Conservation (phyloP, 2,113 vertebrate genomes). For the Hippocampus guttulatus region DNA sequence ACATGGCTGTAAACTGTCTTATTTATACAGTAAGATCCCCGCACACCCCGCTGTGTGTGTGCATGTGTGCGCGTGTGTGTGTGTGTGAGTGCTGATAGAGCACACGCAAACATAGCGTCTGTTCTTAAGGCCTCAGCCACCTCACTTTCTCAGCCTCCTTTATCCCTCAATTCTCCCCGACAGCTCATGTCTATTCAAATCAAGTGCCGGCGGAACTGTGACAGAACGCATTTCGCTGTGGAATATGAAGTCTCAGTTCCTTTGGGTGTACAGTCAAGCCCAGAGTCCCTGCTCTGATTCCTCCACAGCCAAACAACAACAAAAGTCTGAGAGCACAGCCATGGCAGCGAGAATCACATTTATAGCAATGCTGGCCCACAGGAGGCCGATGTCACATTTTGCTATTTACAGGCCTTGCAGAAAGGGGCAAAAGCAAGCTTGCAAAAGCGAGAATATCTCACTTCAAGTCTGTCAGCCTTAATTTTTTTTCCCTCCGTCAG, state of each 20-base stretch:
- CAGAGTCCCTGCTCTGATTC: slow-evolving; percentile 50
- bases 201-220: slow-evolving; percentile 51
- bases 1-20: background rate
- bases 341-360: slow-evolving; percentile 38
- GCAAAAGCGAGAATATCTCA: slow-evolving; percentile 38
- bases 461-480: slow-evolving; percentile 46
- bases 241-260: slow-evolving; percentile 57
- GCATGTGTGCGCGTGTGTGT: background rate
- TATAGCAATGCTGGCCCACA: slow-evolving; percentile 33
- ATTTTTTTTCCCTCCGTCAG: slow-evolving; percentile 19
- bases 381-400: slow-evolving; percentile 58
- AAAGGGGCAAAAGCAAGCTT: slow-evolving; percentile 38
- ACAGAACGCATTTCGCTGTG: slow-evolving; percentile 61
- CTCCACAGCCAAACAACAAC: slow-evolving; percentile 52
- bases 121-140: slow-evolving; percentile 44
- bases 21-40: background rate
- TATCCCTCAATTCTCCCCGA: slow-evolving; percentile 59
- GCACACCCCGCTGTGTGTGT: background rate
- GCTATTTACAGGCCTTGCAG: slow-evolving; percentile 44
- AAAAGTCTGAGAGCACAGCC: slow-evolving; percentile 40
- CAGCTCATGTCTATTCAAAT: slow-evolving; percentile 66
- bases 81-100: slow-evolving; percentile 38
- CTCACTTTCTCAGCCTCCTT: slow-evolving; percentile 47
- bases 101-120: slow-evolving; percentile 30
- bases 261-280: slow-evolving; percentile 52